phyloP scores from a whole-genome alignment of 2,113 vertebrate genomes.

The Coptodon bakossiorum region DNA sequence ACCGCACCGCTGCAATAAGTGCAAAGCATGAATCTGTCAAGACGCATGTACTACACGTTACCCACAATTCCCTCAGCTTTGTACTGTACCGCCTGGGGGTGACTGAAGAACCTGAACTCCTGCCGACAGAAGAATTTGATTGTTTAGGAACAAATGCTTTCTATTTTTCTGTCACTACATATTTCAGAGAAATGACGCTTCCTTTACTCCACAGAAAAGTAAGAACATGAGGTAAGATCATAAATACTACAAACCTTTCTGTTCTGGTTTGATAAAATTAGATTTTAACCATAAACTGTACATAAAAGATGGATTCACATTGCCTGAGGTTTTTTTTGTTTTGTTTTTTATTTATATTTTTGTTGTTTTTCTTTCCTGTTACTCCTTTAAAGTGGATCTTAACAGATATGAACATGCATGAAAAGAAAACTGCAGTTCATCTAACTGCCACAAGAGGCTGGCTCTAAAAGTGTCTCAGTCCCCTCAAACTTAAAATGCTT shows the following conservation, averaged over 20 bases:
- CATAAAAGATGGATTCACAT: not conserved
- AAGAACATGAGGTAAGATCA: not conserved
- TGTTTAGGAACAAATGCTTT: not conserved
- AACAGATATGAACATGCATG: not conserved
- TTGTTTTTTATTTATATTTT: not conserved
- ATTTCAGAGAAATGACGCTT: not conserved
- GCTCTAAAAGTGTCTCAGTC: not conserved
- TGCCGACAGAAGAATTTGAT: not conserved
- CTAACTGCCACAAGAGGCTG: not conserved
- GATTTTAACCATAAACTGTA: not conserved
- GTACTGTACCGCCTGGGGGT: not conserved
- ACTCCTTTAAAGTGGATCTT: rapidly evolving
- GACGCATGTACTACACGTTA: not conserved
- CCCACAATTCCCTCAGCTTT: not conserved
- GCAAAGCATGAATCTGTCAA: not conserved
- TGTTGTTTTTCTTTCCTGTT: rapidly evolving
- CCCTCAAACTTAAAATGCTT: not conserved
- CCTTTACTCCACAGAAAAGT: not conserved
- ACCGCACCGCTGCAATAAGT: not conserved
- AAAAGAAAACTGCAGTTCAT: not conserved
- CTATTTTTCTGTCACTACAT: rapidly evolving
- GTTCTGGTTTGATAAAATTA: not conserved
- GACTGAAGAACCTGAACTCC: not conserved
- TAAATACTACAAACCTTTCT: not conserved
- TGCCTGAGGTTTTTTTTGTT: rapidly evolving